Evolutionary conservation across 2,797 vertebrate species (phyloP).

Genomic region (Enteromius anoplus): DNA sequence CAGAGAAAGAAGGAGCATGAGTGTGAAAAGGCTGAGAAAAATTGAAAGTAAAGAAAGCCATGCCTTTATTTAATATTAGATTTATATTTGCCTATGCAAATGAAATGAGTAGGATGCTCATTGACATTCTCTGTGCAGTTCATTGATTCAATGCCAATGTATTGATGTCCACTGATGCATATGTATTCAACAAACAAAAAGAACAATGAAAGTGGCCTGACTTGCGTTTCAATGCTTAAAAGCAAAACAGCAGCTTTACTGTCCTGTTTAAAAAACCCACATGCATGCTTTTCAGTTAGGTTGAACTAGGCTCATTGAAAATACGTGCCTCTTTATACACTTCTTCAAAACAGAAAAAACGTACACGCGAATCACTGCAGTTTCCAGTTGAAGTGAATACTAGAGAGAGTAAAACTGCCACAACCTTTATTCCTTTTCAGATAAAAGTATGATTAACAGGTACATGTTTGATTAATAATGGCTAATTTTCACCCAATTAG

Average conservation of each 20-base stretch:
- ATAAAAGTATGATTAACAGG: no score
- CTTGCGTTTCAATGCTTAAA: background rate
- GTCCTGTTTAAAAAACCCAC: no score
- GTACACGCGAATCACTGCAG: no score
- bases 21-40: background rate
- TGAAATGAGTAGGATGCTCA: background rate
- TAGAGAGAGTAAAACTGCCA: no score
- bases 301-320: no score
- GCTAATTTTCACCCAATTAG: no score
- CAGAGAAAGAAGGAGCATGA: background rate
- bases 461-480: no score
- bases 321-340: no score
- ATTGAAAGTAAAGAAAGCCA: background rate
- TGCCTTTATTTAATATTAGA: conserved; percentile 9
- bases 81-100: conserved; percentile 3
- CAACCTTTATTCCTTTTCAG: no score
- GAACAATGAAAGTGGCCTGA: background rate
- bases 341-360: no score
- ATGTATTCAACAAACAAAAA: background rate
- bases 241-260: background rate
- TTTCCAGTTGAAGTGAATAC: no score
- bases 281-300: no score
- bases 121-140: background rate
- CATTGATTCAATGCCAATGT: background rate
- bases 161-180: conserved; percentile 11